Evolutionary conservation across 2,797 vertebrate genomes (phyloP).

Genomic region (Crypturellus tataupa): DNA sequence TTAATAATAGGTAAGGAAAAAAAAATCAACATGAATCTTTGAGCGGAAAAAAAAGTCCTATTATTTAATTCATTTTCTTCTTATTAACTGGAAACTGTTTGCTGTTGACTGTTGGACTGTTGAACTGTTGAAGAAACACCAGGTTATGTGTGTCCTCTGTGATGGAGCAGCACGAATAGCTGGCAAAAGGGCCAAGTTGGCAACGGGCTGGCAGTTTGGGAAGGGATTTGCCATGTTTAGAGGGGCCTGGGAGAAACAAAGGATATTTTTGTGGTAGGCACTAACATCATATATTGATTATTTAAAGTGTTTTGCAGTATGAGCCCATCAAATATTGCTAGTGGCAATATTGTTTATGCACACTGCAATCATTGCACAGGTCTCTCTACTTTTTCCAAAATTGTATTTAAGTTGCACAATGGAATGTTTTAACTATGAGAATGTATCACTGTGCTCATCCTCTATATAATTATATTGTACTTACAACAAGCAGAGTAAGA

Average conservation of each 20-base stretch:
- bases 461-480: neutral
- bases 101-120: too few relatives aligned
- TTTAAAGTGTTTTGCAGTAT: neutral
- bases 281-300: neutral
- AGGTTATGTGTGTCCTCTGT: neutral
- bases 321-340: neutral
- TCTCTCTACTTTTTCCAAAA: neutral
- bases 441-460: neutral
- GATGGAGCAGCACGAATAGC: neutral
- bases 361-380: neutral
- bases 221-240: neutral
- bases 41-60: neutral
- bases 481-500: neutral
- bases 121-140: fast-evolving
- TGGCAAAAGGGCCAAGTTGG: neutral
- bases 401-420: neutral
- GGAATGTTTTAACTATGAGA: neutral
- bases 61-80: neutral
- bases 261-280: fast-evolving
- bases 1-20: neutral
- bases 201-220: neutral
- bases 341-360: neutral
- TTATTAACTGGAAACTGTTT: neutral
- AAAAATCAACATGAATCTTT: neutral
- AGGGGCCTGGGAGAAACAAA: neutral